phyloP scores from a whole-genome alignment of 2,888 invertebrate genomes.

The Eremobia ochroleuca region DNA sequence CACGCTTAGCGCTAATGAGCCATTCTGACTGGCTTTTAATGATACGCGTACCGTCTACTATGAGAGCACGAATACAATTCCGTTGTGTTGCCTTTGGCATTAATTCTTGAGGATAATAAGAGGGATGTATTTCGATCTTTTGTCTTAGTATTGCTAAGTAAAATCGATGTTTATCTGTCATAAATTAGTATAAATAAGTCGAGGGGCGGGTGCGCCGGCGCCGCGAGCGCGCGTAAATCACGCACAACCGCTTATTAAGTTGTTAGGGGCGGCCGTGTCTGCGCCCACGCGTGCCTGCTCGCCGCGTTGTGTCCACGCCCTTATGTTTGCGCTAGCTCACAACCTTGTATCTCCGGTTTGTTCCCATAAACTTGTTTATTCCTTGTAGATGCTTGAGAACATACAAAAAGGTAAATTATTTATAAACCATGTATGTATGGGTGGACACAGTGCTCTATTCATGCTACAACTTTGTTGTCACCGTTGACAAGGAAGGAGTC shows the following conservation, averaged over 20 bases:
- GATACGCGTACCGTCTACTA: constrained; percentile 49
- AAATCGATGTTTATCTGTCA: constrained; percentile 88
- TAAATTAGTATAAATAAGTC: constrained; percentile 89
- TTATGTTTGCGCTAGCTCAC: constrained; percentile 83
- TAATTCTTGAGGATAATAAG: constrained; percentile 51
- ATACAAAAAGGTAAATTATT: constrained; percentile 55
- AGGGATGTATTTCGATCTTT: constrained; percentile 52
- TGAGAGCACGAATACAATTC: constrained; percentile 33
- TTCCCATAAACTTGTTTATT: constrained; percentile 61
- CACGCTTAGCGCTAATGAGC: constrained; percentile 78
- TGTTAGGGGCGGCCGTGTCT: constrained; percentile 87
- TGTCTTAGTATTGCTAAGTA: constrained; percentile 62
- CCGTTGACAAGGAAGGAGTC: constrained; percentile 5
- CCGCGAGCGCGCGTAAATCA: constrained; percentile 90
- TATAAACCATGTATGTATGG: constrained; percentile 28
- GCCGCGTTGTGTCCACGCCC: constrained; percentile 83
- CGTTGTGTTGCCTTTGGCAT: constrained; percentile 25
- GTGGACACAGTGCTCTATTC: constrained; percentile 11
- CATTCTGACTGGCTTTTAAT: constrained; percentile 72
- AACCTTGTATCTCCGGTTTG: constrained; percentile 73
- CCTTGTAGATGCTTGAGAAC: constrained; percentile 54
- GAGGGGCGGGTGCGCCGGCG: constrained; percentile 86
- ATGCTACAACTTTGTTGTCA: constrained; percentile 23
- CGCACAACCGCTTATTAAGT: constrained; percentile 90
- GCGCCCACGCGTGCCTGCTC: constrained; percentile 86